These are phyloP conservation scores for Aphis craccivora DNA, from an alignment of 1,140 invertebrate genomes.

Conservation along the genomic window DNA sequence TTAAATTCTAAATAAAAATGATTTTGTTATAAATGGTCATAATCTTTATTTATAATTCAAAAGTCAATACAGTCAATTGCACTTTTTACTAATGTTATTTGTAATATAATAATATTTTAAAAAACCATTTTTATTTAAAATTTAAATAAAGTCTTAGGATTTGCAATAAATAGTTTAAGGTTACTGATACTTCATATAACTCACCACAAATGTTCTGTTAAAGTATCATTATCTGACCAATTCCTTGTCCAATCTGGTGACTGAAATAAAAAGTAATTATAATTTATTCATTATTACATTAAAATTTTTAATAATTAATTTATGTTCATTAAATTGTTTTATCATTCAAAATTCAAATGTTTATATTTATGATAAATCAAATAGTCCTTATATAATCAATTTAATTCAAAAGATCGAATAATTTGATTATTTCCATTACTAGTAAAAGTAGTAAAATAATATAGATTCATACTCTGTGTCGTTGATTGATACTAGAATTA, in stretches of 20 bases:
- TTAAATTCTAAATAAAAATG: too few species aligned
- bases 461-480: conserved; percentile 39
- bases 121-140: not conserved
- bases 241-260: conserved; percentile 60
- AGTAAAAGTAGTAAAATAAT: not conserved
- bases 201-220: conserved; percentile 63
- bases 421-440: too few species aligned
- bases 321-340: too few species aligned
- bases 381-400: too few species aligned
- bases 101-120: not conserved
- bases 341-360: too few species aligned
- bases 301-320: not conserved
- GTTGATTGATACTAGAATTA: conserved; percentile 35
- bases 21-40: too few species aligned
- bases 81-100: not conserved
- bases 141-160: not conserved
- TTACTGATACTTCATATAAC: conserved; percentile 10
- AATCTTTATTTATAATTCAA: too few species aligned
- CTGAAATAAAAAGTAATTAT: conserved; percentile 20
- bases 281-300: not conserved
- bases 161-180: not conserved
- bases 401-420: too few species aligned
- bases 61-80: too few species aligned
- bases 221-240: conserved; percentile 61
- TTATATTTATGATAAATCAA: too few species aligned